Conservation (phyloP, 2,797 vertebrate genomes). For the Neopelma chrysocephalum region DNA sequence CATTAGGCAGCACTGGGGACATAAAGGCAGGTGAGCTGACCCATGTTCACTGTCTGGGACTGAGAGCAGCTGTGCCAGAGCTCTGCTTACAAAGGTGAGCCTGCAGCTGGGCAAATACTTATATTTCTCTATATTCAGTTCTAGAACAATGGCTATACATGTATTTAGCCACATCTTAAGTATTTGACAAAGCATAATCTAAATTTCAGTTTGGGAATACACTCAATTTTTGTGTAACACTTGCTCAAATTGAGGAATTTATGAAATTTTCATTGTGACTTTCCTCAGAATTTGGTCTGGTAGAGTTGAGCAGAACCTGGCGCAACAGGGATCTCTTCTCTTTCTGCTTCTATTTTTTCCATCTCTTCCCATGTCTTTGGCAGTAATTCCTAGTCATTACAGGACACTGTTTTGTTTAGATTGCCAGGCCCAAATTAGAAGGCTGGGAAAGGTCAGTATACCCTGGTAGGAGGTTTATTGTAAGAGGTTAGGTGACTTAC, state of each 20-base stretch:
- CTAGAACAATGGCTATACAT: neutral
- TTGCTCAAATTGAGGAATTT: neutral
- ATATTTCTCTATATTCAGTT: neutral
- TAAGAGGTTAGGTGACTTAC: neutral
- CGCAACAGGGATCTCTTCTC: neutral
- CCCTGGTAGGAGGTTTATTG: neutral
- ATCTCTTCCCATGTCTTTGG: neutral
- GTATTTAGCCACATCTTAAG: neutral
- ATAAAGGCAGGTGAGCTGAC: rapidly evolving
- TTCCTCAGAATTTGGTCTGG: neutral
- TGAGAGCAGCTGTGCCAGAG: neutral
- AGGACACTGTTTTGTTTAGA: neutral
- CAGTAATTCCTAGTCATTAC: neutral
- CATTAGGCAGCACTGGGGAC: too few relatives aligned
- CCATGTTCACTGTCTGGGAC: rapidly evolving
- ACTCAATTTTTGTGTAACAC: neutral
- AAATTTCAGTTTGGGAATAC: neutral
- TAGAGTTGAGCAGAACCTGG: neutral
- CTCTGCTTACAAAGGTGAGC: neutral
- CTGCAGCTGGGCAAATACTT: rapidly evolving
- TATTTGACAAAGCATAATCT: neutral
- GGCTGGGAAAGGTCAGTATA: neutral
- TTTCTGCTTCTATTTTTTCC: neutral
- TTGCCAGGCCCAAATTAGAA: neutral
- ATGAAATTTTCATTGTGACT: neutral